These are phyloP conservation scores for Eospalax fontanierii DNA, from an alignment of 2,797 vertebrate species.

Conservation along the genomic window DNA sequence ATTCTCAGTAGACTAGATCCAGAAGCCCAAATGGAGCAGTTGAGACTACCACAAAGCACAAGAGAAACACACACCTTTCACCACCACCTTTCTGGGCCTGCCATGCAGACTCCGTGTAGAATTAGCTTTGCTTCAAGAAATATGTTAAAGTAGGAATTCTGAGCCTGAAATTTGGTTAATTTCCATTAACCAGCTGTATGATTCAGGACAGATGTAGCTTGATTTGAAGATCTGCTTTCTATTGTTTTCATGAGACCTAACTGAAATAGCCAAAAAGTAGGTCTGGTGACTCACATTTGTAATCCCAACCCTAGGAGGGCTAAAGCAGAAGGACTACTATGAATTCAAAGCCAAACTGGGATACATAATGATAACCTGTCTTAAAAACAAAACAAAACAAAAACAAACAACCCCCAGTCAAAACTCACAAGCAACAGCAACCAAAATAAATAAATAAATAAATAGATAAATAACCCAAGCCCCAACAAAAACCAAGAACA, in stretches of 20 bases:
- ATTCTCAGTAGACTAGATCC: neutral
- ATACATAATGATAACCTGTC: neutral
- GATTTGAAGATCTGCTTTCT: neutral
- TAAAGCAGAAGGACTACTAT: neutral
- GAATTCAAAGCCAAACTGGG: neutral
- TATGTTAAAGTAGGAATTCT: neutral
- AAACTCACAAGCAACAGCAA: neutral
- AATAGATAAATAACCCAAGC: too few relatives aligned
- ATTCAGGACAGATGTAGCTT: neutral
- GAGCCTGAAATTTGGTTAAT: neutral
- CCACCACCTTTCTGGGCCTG: neutral
- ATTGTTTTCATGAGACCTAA: conserved; percentile 13
- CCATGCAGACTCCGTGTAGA: neutral
- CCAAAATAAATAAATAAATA: neutral
- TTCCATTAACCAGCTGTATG: neutral
- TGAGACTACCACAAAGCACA: neutral
- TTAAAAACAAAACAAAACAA: neutral
- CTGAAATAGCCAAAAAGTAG: conserved; percentile 13
- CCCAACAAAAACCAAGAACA: neutral
- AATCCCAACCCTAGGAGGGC: neutral
- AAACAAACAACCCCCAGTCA: neutral
- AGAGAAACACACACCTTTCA: neutral
- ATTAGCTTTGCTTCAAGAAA: neutral
- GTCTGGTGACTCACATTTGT: neutral
- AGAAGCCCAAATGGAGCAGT: neutral